These are phyloP conservation scores for Labrus mixtus DNA, from an alignment of 2,113 vertebrate genomes.

Conservation along the genomic window DNA sequence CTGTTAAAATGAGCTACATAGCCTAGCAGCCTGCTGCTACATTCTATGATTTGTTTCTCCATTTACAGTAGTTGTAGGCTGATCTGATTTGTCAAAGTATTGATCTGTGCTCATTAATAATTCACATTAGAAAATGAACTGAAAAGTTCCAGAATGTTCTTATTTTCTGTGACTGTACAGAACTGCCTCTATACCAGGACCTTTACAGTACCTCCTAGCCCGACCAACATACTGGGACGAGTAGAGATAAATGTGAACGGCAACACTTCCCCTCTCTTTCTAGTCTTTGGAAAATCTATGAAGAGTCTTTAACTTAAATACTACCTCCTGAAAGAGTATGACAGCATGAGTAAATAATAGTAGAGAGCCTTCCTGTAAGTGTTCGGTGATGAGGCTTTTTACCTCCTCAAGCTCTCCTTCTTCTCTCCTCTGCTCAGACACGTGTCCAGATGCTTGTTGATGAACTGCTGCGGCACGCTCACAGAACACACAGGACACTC, in stretches of 20 bases:
- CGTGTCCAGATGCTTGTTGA: slow-evolving; percentile 93
- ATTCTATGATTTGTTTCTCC: no score
- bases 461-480: slow-evolving; percentile 84
- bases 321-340: not conserved
- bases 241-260: no score
- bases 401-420: slow-evolving; percentile 94
- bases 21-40: no score
- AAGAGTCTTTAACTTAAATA: not conserved
- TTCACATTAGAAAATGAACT: no score
- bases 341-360: not conserved
- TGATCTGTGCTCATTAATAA: no score
- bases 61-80: no score
- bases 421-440: slow-evolving; percentile 91
- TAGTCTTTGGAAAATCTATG: not conserved
- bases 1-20: no score
- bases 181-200: no score
- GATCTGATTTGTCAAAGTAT: no score
- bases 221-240: not conserved
- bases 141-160: no score
- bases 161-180: no score
- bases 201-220: not conserved
- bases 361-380: not conserved
- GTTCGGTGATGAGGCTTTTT: slow-evolving; percentile 31
- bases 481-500: slow-evolving; percentile 93
- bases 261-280: not conserved